phyloP scores from a whole-genome alignment of 2,888 invertebrate genomes.

The Cephus runcator region DNA sequence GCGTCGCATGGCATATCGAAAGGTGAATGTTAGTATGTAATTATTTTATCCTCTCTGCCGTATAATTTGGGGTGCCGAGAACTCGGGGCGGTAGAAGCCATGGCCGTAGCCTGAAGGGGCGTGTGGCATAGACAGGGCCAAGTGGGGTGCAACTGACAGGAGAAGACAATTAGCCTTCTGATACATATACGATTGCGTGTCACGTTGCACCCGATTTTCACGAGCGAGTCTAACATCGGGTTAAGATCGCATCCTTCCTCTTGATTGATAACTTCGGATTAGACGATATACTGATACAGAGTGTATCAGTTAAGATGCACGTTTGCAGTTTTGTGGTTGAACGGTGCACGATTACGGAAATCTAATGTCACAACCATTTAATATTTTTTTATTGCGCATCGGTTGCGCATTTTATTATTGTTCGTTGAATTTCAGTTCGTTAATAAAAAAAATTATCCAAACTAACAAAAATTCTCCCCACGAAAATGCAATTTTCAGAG shows the following conservation, averaged over 20 bases:
- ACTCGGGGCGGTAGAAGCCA: constrained; percentile 24
- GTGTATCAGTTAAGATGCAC: too few relatives aligned
- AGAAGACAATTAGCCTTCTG: constrained; percentile 64
- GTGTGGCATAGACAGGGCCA: constrained; percentile 62
- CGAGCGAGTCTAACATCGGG: background rate
- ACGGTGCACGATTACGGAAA: too few relatives aligned
- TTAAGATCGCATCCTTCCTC: background rate
- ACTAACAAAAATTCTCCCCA: too few relatives aligned
- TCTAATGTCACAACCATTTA: too few relatives aligned
- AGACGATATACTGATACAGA: background rate
- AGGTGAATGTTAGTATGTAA: constrained; percentile 47
- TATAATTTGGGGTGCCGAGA: constrained; percentile 57
- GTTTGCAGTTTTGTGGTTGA: too few relatives aligned
- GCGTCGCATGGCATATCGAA: constrained; percentile 32
- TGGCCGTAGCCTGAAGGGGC: constrained; percentile 53
- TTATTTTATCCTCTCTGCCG: constrained; percentile 64
- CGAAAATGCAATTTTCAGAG: too few relatives aligned
- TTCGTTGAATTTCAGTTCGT: too few relatives aligned
- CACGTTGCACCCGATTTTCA: constrained; percentile 4
- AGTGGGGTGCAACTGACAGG: constrained; percentile 65
- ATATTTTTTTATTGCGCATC: too few relatives aligned
- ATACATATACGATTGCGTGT: constrained; percentile 43
- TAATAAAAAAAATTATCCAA: too few relatives aligned
- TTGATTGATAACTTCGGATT: background rate
- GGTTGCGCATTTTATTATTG: too few relatives aligned